These are phyloP conservation scores for Encarsia formosa DNA, from an alignment of 2,888 invertebrate species.

Conservation along the genomic window DNA sequence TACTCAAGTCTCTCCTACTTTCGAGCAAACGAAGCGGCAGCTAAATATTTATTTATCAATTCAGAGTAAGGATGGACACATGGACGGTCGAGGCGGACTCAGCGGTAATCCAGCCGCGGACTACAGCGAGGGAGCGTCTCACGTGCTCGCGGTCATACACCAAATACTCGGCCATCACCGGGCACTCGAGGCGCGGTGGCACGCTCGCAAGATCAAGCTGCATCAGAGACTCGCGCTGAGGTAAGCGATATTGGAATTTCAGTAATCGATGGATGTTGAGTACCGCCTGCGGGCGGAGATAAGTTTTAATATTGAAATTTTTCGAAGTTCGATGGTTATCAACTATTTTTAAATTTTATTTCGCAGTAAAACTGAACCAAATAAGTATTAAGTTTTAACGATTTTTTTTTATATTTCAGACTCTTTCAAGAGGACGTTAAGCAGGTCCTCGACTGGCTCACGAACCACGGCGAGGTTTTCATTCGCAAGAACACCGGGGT, in stretches of 20 bases:
- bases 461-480: conserved; percentile 96
- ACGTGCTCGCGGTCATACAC: conserved; percentile 93
- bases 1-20: not conserved
- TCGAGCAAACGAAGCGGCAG: too few species aligned
- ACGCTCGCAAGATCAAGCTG: conserved; percentile 88
- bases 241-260: too few species aligned
- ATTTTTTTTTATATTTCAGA: conserved; percentile 39
- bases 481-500: conserved; percentile 95
- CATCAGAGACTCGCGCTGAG: conserved; percentile 89
- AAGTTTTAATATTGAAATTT: too few species aligned
- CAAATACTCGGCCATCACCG: conserved; percentile 94
- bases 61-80: conserved; percentile 49
- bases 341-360: too few species aligned
- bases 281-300: too few species aligned
- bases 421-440: conserved; percentile 97
- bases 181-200: conserved; percentile 90
- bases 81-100: conserved; percentile 60
- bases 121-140: conserved; percentile 94
- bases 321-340: too few species aligned
- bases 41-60: too few species aligned
- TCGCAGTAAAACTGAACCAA: too few species aligned
- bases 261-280: too few species aligned
- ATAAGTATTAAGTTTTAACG: not conserved
- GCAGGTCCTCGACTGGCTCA: conserved; percentile 95
- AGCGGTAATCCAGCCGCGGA: conserved; percentile 87